phyloP scores from a whole-genome alignment of 2,888 invertebrate species.

The Polylopha cassiicola region DNA sequence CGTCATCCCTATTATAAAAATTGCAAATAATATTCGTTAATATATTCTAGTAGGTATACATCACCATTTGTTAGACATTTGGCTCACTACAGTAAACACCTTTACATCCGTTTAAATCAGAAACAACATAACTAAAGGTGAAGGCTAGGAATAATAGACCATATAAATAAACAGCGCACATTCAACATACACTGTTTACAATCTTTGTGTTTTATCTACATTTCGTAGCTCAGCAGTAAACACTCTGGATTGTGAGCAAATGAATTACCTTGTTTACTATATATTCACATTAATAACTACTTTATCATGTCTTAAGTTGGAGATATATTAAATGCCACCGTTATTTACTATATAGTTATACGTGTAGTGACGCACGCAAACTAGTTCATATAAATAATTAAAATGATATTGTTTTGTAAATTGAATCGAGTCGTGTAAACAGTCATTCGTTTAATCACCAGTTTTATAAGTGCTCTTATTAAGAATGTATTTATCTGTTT shows the following conservation, averaged over 20 bases:
- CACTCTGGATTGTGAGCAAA: conserved; percentile 2
- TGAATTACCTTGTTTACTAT: conserved; percentile 11
- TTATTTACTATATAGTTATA: conserved; percentile 1
- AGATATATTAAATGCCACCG: background rate
- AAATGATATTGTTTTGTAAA: too few species aligned
- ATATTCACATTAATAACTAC: conserved; percentile 1
- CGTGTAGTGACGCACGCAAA: too few species aligned
- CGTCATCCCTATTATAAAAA: too few species aligned
- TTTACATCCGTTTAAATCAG: too few species aligned
- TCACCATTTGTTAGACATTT: too few species aligned
- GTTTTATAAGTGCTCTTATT: too few species aligned
- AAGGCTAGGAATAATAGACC: conserved; percentile 14
- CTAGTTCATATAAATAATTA: too few species aligned
- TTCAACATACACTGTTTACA: conserved; percentile 9
- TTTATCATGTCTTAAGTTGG: conserved; percentile 4
- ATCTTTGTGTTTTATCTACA: conserved; percentile 13
- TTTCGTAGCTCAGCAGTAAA: conserved; percentile 9
- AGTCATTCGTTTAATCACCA: too few species aligned
- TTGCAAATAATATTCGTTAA: too few species aligned
- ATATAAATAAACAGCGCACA: conserved; percentile 4
- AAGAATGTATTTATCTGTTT: too few species aligned
- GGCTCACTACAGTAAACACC: too few species aligned
- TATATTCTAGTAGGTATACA: background rate
- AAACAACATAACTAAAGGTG: background rate
- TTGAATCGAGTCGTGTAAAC: too few species aligned